These are phyloP conservation scores for Oriolus oriolus DNA, from an alignment of 2,113 vertebrate species.

Conservation along the genomic window DNA sequence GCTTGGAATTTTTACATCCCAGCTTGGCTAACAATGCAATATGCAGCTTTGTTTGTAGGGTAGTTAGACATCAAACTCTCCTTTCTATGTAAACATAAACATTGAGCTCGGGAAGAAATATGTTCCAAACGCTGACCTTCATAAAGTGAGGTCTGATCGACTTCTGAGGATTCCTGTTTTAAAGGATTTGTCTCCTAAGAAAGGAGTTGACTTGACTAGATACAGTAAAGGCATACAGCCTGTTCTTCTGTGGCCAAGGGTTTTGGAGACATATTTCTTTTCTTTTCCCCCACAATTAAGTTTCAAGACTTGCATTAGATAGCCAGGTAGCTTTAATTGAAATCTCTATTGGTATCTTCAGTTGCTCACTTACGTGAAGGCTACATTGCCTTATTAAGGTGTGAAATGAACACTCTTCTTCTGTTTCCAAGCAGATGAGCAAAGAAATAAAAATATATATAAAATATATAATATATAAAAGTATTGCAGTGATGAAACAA, in stretches of 20 bases:
- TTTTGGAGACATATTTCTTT: constrained; percentile 77
- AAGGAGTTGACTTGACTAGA: not conserved
- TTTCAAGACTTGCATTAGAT: constrained; percentile 82
- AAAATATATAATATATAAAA: constrained; percentile 81
- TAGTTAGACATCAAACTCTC: constrained; percentile 42
- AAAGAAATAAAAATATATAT: constrained; percentile 87
- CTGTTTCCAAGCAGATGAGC: constrained; percentile 99
- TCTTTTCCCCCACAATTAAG: constrained; percentile 62
- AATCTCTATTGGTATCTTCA: constrained; percentile 87
- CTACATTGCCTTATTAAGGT: constrained; percentile 97
- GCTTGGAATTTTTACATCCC: constrained; percentile 16
- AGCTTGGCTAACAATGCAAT: constrained; percentile 72
- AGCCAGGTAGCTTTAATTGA: constrained; percentile 72
- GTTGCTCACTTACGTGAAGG: constrained; percentile 99
- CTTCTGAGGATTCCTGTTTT: not conserved
- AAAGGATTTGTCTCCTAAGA: constrained; percentile 10
- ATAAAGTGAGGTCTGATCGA: not conserved
- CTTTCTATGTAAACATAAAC: constrained; percentile 65
- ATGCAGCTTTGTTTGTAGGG: constrained; percentile 64
- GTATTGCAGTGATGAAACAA: constrained; percentile 86
- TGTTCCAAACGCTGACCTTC: constrained; percentile 68
- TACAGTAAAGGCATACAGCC: not conserved
- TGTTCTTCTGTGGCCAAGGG: constrained; percentile 42
- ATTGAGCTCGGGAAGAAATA: constrained; percentile 69
- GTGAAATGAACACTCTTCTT: constrained; percentile 99